Evolutionary conservation across 1,140 invertebrate species (phyloP), one percentile per base, ranked within the genome.

Genomic region (Diuraphis noxia): DNA sequence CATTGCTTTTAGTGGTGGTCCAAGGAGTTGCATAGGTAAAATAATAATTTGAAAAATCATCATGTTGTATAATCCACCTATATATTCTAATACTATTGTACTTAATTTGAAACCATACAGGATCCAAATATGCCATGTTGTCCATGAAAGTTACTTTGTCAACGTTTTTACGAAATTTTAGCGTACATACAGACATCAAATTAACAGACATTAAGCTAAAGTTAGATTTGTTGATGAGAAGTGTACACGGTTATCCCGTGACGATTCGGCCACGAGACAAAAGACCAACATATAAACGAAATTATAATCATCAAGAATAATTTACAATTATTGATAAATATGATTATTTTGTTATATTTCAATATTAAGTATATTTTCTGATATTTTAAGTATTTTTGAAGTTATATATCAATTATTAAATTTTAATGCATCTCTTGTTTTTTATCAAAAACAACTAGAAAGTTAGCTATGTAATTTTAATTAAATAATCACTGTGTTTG

Each of bases 21-120:
- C 93, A 7, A 93, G 94, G 85, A 94, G 94, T 92, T 95, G 94
- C 93, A 96, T 95, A 87, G 95, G 95, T 93, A 92, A 87, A 38
- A 5, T n/a, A 1, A 77, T 77, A 63, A n/a, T 23, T 23, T 23
- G 2, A 21, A 0, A 49, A 49, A 49, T 49, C 0, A 49, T 49
- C 21, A 49, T 23, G 23, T n/a, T n/a, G 7, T 49, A 49, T 7
- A 49, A 49, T 1, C 21, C 5, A 21, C 1, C 46, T 21, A 49
- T 49, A 0, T 5, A 21, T 49, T 49, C 19, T 49, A 49, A 23
- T 49, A 23, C 5, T 46, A 46, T 49, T 49, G 2, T 23, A 49
- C 23, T 49, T 49, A 21, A 21, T 10, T 92, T 86, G 2, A 38
- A 43, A 46, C 91, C 92, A n/a, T n/a, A 7, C 86, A 93, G 93